Base-by-base conservation (phyloP, 2,113 vertebrate species). In the Takifugu bimaculatus region DNA sequence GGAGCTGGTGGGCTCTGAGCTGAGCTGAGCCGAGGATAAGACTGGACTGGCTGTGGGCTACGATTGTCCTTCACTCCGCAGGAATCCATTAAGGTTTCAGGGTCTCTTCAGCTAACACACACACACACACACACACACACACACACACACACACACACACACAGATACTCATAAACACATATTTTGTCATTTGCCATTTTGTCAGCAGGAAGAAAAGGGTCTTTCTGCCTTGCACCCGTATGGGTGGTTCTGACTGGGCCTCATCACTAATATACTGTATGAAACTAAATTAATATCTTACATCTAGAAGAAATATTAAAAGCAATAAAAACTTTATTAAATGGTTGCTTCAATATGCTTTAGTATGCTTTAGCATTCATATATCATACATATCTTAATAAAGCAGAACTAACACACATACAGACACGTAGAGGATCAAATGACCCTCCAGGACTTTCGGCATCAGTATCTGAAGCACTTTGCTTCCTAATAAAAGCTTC, bases 51-150 rank as follows among this genome's bases (percentile, higher is more conserved):
- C 88, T 81, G 77, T 75, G 75, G 86, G 88, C 84, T 80, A 87
- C 56, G 58, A 79, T 76, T 85, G 88, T 88, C 88, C 86, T 88
- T 89, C 88, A 81, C 81, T 82, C 82, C 72, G 75, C 72, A 85
- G 82, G 84, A 82, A 87, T 87, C 81, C 81, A 83, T 85, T 85
- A 77, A 70, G 78, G 67, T 83, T 80, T 88, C 81, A 83, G 82
- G 75, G 78, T 79, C 81, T 85, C 71, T 80, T 73, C 65, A 76
- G 75, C 72, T 71, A 80, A 61, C 58, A 54, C 57, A 79, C 66
- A 74, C 52, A n/a, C n/a, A n/a, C n/a, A n/a, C n/a, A n/a, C n/a
- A n/a, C n/a, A n/a, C n/a, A n/a, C n/a, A n/a, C n/a, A n/a, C n/a
- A n/a, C n/a, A n/a, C n/a, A n/a, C n/a, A 50, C 48, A 69, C 1